Percentiles rank a stretch among this genome's conserved stretches.
Evolutionary conservation across 2,797 vertebrate genomes (phyloP).

Genomic region (Poecilia gillii): DNA sequence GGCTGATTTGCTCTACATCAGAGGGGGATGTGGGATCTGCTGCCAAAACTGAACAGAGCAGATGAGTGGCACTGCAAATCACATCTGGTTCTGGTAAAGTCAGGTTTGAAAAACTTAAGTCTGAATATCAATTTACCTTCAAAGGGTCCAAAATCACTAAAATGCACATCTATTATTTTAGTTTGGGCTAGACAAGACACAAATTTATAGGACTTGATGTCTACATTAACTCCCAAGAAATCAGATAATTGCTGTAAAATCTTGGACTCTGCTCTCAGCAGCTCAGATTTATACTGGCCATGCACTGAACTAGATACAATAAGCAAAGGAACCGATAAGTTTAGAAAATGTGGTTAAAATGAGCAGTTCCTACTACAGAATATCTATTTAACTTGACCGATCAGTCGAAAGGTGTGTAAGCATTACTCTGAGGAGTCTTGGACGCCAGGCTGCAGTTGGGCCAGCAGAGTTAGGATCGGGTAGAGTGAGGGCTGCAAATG

Average conservation of each 20-base stretch:
- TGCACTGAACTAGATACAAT: too few species aligned
- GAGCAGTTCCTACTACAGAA: too few species aligned
- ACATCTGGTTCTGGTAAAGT: not conserved
- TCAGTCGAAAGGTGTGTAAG: constrained; percentile 11
- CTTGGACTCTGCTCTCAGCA: not conserved
- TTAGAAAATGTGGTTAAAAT: too few species aligned
- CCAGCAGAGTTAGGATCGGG: constrained; percentile 87
- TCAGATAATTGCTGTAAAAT: not conserved
- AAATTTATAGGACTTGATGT: not conserved
- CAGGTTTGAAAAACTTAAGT: not conserved
- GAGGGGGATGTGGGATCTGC: not conserved
- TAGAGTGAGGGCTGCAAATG: constrained; percentile 85
- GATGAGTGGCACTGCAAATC: not conserved
- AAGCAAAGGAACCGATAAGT: too few species aligned
- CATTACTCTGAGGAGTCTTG: constrained; percentile 78
- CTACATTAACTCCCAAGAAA: not conserved
- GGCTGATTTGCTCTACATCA: not conserved
- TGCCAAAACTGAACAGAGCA: not conserved
- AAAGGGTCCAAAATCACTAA: not conserved
- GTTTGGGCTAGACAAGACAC: not conserved
- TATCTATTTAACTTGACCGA: not conserved
- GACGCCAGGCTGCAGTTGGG: constrained; percentile 87
- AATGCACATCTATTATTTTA: not conserved
- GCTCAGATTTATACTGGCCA: too few species aligned
- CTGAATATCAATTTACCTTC: not conserved